A percentile compares a stretch with the other conserved stretches of the same genome.
Evolutionary conservation across 1,140 invertebrate species (phyloP).

Genomic region (Nephotettix cincticeps): DNA sequence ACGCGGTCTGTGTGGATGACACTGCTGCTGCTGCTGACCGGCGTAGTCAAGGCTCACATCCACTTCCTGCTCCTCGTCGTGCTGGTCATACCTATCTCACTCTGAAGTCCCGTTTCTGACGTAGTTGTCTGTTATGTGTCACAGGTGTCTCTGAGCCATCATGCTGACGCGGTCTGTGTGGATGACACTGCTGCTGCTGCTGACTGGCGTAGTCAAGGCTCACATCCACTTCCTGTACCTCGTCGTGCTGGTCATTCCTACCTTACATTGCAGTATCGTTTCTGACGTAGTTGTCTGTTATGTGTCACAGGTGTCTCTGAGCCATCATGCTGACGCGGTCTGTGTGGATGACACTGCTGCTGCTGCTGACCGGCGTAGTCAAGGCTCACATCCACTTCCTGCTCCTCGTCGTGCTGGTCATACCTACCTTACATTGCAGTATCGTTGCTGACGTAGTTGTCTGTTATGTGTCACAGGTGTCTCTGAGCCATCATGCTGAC

Average conservation of each 20-base stretch:
- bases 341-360: conserved; percentile 30
- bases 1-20: conserved; percentile 22
- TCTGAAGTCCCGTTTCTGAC: too few species aligned
- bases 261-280: too few species aligned
- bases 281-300: too few species aligned
- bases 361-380: conserved; percentile 32
- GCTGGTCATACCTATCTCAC: too few species aligned
- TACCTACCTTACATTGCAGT: too few species aligned
- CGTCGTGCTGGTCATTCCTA: conserved; percentile 45
- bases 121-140: too few species aligned
- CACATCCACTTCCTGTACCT: conserved; percentile 39
- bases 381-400: conserved; percentile 36
- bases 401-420: conserved; percentile 43
- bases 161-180: conserved; percentile 7
- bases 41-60: conserved; percentile 32
- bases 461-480: too few species aligned
- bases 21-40: conserved; percentile 34
- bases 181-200: conserved; percentile 34
- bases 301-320: too few species aligned
- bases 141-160: too few species aligned
- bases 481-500: too few species aligned
- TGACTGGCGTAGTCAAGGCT: conserved; percentile 33
- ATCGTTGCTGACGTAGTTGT: too few species aligned
- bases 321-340: conserved; percentile 10
- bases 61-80: conserved; percentile 42